Evolutionary conservation across 2,888 invertebrate species (phyloP), one percentile per base, ranked within the genome.

Genomic region (Dimorphilus gyrociliatus): DNA sequence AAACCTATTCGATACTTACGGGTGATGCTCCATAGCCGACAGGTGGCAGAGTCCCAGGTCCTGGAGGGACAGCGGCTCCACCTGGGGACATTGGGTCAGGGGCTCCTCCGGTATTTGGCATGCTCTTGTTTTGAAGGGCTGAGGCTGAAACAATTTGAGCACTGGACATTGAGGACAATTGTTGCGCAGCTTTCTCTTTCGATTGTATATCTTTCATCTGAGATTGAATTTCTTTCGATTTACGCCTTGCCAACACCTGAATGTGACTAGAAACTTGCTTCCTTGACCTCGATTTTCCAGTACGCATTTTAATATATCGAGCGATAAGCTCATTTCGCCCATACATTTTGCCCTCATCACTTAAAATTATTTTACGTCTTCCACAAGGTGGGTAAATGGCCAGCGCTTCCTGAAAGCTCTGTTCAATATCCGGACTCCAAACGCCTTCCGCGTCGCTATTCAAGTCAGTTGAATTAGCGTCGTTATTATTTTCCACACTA

Each of bases 291-390:
- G 94, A 94, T 68, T 99, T 99, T 46, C 97, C 97, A 50, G 97
- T 99, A 55, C 97, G 75, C 61, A 99, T 72, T 73, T 97, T 97
- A 65, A 99, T 99, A 71, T 99, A 99, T 60, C 97, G 76, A 51
- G 97, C 97, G 69, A 99, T 99, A 65, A 99, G 71, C 74, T 99
- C 97, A 72, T 99, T 99, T 53, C 97, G 80, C 63, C 97, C 97
- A 73, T 94, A 97, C 97, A 99, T 99, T 77, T 97, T 97, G 63
- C 97, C 97, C 72, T 99, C 97, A 67, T 97, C 97, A 51, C 90
- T 90, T 54, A 97, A 76, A 55, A 99, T 97, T 65, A 99, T 99
- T 74, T 99, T 99, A 66, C 97, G 75, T 53, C 97, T 71, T 46
- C 97, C 97, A 68, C 97, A 97, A 42, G 97, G 97, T 39, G 97